phyloP scores from a whole-genome alignment of 1,140 invertebrate genomes.

The Bacillus rossius region DNA sequence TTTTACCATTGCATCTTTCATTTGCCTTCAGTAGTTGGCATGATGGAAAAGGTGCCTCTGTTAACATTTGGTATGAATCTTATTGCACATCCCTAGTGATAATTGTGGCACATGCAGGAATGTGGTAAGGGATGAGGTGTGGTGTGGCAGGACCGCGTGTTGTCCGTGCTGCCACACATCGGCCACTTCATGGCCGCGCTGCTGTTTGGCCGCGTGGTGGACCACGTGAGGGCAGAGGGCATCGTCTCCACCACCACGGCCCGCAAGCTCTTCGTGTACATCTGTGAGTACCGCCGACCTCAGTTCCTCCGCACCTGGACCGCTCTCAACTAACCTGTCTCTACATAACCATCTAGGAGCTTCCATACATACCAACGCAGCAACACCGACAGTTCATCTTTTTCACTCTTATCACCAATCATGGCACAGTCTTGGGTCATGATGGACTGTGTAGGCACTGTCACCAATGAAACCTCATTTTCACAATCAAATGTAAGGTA shows the following conservation, averaged over 20 bases:
- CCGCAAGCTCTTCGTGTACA: constrained; percentile 53
- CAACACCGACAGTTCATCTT: neutral
- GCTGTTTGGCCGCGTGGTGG: constrained; percentile 50
- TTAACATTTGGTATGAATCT: too few relatives aligned
- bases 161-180: constrained; percentile 51
- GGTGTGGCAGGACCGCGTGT: constrained; percentile 45
- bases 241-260: constrained; percentile 53
- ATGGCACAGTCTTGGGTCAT: neutral
- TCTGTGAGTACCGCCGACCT: constrained; percentile 38
- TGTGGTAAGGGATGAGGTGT: too few relatives aligned
- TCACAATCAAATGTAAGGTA: too few relatives aligned
- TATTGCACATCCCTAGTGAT: too few relatives aligned
- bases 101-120: too few relatives aligned
- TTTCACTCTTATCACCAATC: neutral
- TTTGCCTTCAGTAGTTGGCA: too few relatives aligned
- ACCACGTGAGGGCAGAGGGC: constrained; percentile 48
- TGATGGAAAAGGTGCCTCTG: too few relatives aligned
- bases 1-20: too few relatives aligned
- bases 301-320: too few relatives aligned
- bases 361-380: neutral
- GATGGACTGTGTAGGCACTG: neutral
- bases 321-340: neutral
- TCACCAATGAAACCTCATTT: neutral
- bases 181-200: constrained; percentile 53
- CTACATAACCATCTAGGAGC: neutral